Conservation (phyloP, 1,140 invertebrate species). For the Trachelipus rathkii region DNA sequence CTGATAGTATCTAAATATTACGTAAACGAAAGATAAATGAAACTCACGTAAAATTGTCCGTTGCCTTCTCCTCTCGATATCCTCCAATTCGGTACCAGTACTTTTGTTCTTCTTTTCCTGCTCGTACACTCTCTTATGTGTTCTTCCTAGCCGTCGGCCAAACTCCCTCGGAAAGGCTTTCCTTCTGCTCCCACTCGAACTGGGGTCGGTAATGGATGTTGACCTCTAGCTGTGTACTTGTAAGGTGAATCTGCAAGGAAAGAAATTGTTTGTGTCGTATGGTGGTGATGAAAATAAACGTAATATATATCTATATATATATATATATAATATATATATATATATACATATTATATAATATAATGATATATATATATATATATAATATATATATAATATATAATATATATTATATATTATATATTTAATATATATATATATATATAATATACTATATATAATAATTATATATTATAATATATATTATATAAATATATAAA, state of each 20-base stretch:
- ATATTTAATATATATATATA: no score
- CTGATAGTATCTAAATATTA: no score
- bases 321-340: slow-evolving; percentile 11
- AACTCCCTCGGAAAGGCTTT: slow-evolving; percentile 60
- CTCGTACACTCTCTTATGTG: slow-evolving; percentile 81
- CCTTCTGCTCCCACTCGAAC: slow-evolving; percentile 77
- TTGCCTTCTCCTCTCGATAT: slow-evolving; percentile 85
- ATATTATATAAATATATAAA: no score
- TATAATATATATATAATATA: neutral
- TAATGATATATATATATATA: neutral
- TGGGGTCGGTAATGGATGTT: slow-evolving; percentile 85
- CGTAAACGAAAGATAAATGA: no score
- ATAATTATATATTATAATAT: no score
- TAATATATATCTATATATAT: neutral
- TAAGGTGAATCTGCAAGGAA: slow-evolving; percentile 67
- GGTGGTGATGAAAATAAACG: neutral
- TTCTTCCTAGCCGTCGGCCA: slow-evolving; percentile 78
- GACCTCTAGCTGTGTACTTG: slow-evolving; percentile 81
- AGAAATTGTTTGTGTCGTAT: neutral
- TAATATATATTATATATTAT: neutral
- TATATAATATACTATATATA: no score
- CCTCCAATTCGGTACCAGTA: slow-evolving; percentile 72
- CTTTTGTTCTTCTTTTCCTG: slow-evolving; percentile 78
- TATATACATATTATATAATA: slow-evolving; percentile 11
- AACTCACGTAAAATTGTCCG: slow-evolving; percentile 78